Percentiles rank a stretch among this genome's conserved stretches.
These are phyloP conservation scores for Caenorhabditis angaria DNA, from an alignment of 2,888 invertebrate genomes.

Conservation along the genomic window DNA sequence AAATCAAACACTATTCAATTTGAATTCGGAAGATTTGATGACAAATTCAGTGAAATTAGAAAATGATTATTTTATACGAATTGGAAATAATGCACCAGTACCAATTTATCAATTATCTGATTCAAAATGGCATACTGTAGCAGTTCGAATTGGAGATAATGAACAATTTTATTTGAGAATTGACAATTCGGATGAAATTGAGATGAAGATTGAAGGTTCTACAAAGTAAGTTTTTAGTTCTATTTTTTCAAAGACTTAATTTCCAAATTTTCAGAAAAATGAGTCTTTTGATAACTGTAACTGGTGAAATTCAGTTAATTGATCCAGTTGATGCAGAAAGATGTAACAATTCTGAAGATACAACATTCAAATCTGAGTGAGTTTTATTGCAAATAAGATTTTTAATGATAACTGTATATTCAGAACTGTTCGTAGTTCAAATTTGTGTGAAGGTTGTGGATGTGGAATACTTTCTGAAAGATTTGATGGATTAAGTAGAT, in stretches of 20 bases:
- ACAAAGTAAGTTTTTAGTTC: conserved; percentile 19
- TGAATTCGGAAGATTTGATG: conserved; percentile 22
- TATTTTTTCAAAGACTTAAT: background rate
- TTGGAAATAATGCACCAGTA: conserved; percentile 23
- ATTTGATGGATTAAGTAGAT: conserved; percentile 37
- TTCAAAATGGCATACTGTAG: conserved; percentile 48
- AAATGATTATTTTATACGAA: conserved; percentile 48
- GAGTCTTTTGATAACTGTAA: conserved; percentile 21
- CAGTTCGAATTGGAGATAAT: conserved; percentile 26
- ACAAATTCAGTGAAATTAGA: conserved; percentile 34
- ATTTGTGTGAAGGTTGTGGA: conserved; percentile 36
- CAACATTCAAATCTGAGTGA: conserved; percentile 18
- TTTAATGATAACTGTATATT: background rate
- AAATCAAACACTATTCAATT: conserved; percentile 45
- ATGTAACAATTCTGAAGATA: background rate
- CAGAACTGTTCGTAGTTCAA: conserved; percentile 26
- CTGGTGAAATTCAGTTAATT: conserved; percentile 36
- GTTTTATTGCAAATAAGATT: background rate
- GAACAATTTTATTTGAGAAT: conserved; percentile 31
- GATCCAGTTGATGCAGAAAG: conserved; percentile 30
- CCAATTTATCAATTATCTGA: conserved; percentile 46
- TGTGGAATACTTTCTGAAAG: conserved; percentile 28
- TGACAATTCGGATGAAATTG: conserved; percentile 31
- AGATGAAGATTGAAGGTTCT: conserved; percentile 16
- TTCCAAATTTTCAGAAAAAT: conserved; percentile 23